Percentiles rank a stretch among this genome's conserved stretches.
phyloP scores from a whole-genome alignment of 2,888 invertebrate species.

The Drosophila macrothrix region DNA sequence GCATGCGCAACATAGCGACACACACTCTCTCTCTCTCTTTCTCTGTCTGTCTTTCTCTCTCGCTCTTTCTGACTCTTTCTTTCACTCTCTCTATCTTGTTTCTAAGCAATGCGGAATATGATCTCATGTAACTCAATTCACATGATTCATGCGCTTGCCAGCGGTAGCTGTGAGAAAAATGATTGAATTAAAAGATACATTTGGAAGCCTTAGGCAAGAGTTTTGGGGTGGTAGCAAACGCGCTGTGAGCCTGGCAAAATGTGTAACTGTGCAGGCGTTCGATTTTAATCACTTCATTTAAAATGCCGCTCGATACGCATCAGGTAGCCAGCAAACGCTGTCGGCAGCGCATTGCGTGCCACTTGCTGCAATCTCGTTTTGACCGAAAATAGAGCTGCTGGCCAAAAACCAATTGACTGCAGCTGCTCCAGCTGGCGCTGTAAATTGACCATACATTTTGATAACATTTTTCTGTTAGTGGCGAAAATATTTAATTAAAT shows the following conservation, averaged over 20 bases:
- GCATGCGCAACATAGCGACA: conserved; percentile 38
- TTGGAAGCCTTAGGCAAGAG: conserved; percentile 13
- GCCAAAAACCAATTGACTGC: conserved; percentile 66
- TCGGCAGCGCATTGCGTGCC: conserved; percentile 67
- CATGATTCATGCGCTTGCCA: conserved; percentile 57
- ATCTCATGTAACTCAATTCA: conserved; percentile 76
- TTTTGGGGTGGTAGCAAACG: not conserved
- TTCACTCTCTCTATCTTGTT: not conserved
- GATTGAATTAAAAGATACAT: conserved; percentile 73
- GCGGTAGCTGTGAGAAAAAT: conserved; percentile 74
- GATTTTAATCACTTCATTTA: conserved; percentile 83
- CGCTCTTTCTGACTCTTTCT: not conserved
- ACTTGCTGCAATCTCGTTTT: conserved; percentile 78
- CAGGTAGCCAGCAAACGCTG: conserved; percentile 58
- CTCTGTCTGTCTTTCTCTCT: not conserved
- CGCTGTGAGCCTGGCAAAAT: conserved; percentile 51
- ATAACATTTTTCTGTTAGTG: conserved; percentile 54
- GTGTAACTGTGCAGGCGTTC: conserved; percentile 76
- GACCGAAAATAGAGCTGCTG: conserved; percentile 66
- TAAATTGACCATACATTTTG: conserved; percentile 58
- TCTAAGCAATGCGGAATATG: conserved; percentile 57
- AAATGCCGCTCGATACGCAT: conserved; percentile 80
- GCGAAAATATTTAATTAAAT: conserved; percentile 75
- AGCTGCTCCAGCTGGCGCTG: conserved; percentile 32
- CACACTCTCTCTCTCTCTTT: not conserved